Conservation (phyloP, 2,113 vertebrate genomes). For the Trochalopteron elliotii region DNA sequence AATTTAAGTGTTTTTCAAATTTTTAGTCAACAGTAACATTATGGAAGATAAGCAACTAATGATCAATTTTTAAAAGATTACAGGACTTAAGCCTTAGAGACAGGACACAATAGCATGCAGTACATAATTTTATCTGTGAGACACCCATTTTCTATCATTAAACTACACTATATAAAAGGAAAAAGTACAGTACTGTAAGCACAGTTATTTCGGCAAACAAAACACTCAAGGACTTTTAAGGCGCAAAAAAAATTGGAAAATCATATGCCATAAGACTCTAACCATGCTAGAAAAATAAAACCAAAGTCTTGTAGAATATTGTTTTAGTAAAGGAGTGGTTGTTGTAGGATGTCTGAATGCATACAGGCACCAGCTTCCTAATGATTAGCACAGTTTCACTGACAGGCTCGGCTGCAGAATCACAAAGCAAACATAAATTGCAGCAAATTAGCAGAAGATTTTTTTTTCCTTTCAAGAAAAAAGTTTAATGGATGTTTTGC, state of each 20-base stretch:
- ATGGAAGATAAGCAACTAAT: constrained; percentile 52
- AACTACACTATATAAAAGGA: constrained; percentile 63
- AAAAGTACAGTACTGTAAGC: constrained; percentile 20
- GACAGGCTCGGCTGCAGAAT: neutral
- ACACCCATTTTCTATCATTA: constrained; percentile 67
- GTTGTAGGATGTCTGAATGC: neutral
- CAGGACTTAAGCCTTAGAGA: constrained; percentile 52
- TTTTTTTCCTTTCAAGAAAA: neutral
- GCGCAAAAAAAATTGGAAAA: neutral
- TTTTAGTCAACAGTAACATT: constrained; percentile 43
- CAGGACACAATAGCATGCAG: constrained; percentile 23
- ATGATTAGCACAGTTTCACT: constrained; percentile 20
- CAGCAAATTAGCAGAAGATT: constrained; percentile 31
- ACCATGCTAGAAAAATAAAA: neutral
- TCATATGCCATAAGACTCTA: neutral
- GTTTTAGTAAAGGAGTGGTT: constrained; percentile 16
- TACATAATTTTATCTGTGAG: constrained; percentile 66
- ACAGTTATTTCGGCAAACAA: constrained; percentile 39
- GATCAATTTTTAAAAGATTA: constrained; percentile 63
- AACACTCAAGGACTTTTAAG: constrained; percentile 43
- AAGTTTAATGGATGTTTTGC: constrained; percentile 41
- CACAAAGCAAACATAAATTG: constrained; percentile 42
- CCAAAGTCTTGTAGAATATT: neutral
- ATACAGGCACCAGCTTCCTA: neutral
- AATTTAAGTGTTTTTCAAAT: constrained; percentile 46